Conservation (phyloP, 2,113 vertebrate species). For the Tetrax tetrax region DNA sequence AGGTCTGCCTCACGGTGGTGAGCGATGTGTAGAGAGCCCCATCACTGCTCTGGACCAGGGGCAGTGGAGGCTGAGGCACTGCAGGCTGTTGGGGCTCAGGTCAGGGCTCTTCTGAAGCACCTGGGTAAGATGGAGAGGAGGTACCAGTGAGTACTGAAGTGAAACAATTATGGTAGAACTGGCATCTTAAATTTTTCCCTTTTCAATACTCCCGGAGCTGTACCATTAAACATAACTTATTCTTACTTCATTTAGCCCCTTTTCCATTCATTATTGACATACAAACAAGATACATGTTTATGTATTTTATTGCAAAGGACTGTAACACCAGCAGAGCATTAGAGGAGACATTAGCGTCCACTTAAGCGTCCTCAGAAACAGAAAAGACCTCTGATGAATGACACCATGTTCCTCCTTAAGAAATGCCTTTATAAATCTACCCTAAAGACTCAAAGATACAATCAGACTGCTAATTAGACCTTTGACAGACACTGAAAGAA, state of each 20-base stretch:
- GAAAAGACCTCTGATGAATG: neutral
- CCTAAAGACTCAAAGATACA: neutral
- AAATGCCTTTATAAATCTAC: neutral
- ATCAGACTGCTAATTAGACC: neutral
- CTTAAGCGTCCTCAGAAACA: neutral
- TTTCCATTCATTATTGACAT: neutral
- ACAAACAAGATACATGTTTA: neutral
- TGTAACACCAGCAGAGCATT: neutral
- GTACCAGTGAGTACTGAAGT: neutral
- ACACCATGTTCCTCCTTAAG: neutral
- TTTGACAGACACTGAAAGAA: neutral
- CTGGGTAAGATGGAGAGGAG: neutral
- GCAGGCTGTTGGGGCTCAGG: neutral
- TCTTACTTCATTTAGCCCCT: neutral
- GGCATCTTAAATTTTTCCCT: neutral
- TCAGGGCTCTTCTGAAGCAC: neutral
- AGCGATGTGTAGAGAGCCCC: neutral
- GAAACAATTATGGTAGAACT: neutral
- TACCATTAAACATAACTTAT: neutral
- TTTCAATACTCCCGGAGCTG: neutral
- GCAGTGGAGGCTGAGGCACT: neutral
- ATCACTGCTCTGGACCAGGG: neutral
- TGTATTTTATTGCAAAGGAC: neutral
- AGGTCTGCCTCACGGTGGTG: fast-evolving
- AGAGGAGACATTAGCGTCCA: neutral